These are phyloP conservation scores for Lasioglossum leucozonium DNA, from an alignment of 2,888 invertebrate genomes.

Conservation along the genomic window DNA sequence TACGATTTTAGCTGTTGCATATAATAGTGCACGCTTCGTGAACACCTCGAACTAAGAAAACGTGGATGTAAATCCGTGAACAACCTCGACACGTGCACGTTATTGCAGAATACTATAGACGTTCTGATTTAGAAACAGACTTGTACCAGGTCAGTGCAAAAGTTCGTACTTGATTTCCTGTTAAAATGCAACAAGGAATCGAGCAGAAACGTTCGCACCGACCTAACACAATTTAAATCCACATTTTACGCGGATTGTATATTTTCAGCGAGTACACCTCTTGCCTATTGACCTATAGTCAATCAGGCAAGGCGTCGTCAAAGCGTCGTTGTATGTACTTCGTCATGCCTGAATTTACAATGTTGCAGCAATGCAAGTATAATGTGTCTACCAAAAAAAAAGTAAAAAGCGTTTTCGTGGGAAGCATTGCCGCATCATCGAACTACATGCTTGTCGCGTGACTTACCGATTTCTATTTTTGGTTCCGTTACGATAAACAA, in stretches of 20 bases:
- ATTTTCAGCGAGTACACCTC: not conserved
- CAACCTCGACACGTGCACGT: not conserved
- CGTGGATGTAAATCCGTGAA: conserved; percentile 16
- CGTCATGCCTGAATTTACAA: conserved; percentile 38
- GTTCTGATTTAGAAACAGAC: not conserved
- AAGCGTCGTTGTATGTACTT: conserved; percentile 8
- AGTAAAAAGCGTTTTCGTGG: conserved; percentile 41
- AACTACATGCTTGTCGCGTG: conserved; percentile 68
- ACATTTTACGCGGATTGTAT: not conserved
- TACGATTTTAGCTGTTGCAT: conserved; percentile 1
- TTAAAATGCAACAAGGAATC: not conserved
- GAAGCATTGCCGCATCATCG: conserved; percentile 24
- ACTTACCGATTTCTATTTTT: conserved; percentile 82
- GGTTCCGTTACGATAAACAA: conserved; percentile 57
- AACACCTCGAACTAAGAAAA: not conserved
- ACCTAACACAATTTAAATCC: not conserved
- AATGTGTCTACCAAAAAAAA: conserved; percentile 34
- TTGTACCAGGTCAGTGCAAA: not conserved
- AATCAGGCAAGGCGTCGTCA: not conserved
- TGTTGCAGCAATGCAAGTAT: conserved; percentile 5
- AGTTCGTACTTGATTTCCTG: not conserved
- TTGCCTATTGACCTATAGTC: not conserved
- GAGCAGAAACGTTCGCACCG: not conserved
- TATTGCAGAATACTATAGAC: not conserved
- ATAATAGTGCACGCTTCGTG: conserved; percentile 16